A percentile compares a stretch with the other conserved stretches of the same genome.
These are phyloP conservation scores for Antheraea assamensis DNA, from an alignment of 2,888 invertebrate genomes.

Conservation along the genomic window DNA sequence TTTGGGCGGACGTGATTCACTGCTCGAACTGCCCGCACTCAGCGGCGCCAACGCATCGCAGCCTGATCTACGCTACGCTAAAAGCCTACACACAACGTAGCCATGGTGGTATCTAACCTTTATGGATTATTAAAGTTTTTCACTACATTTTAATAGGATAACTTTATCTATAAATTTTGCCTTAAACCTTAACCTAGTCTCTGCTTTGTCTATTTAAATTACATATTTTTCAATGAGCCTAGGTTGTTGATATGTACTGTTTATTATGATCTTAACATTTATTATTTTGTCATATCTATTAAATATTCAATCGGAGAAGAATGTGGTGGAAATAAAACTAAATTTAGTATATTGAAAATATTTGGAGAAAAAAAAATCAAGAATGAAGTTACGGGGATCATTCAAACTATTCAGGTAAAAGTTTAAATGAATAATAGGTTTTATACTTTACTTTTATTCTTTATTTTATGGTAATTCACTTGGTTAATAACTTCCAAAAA, in stretches of 20 bases:
- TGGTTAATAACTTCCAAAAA: too few relatives aligned
- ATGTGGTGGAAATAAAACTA: too few relatives aligned
- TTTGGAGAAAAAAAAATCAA: background rate
- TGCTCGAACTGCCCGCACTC: conserved; percentile 63
- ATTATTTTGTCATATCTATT: too few relatives aligned
- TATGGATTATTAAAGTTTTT: background rate
- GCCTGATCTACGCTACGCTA: conserved; percentile 56
- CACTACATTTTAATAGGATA: background rate
- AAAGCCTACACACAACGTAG: conserved; percentile 45
- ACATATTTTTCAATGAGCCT: too few relatives aligned
- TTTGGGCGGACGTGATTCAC: conserved; percentile 78
- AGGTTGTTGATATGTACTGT: too few relatives aligned
- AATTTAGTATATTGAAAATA: background rate
- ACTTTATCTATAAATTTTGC: too few relatives aligned
- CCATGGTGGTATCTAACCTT: background rate
- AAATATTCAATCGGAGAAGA: too few relatives aligned
- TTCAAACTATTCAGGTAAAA: background rate
- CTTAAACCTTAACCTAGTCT: too few relatives aligned
- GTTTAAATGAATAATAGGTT: background rate
- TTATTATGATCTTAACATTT: too few relatives aligned
- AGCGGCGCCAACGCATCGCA: conserved; percentile 73
- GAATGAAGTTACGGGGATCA: background rate
- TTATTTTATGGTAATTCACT: too few relatives aligned
- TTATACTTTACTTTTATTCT: too few relatives aligned
- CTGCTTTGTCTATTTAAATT: too few relatives aligned